phyloP scores from a whole-genome alignment of 2,113 vertebrate species.

The Cochlearius cochlearius region DNA sequence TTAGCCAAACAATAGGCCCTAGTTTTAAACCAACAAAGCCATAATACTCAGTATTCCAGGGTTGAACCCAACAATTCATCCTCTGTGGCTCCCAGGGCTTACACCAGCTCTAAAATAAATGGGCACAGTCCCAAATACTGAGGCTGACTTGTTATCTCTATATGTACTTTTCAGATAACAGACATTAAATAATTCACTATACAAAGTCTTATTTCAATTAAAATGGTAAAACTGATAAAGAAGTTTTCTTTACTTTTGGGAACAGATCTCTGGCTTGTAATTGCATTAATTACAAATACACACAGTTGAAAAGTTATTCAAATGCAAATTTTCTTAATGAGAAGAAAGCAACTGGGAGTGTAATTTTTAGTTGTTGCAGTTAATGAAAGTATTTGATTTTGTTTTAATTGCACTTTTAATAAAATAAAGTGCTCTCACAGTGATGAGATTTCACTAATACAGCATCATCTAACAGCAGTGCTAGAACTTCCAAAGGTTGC shows the following conservation, averaged over 20 bases:
- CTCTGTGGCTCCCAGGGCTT: constrained; percentile 7
- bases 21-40: not conserved
- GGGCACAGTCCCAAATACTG: not conserved
- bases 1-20: not conserved
- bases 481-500: not conserved
- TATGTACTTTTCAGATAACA: constrained; percentile 55
- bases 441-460: constrained; percentile 63
- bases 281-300: constrained; percentile 69
- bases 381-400: constrained; percentile 69
- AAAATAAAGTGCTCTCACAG: constrained; percentile 55
- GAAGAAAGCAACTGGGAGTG: constrained; percentile 57
- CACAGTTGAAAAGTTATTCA: constrained; percentile 63
- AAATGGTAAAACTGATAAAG: constrained; percentile 63
- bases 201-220: constrained; percentile 65
- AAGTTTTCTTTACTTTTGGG: constrained; percentile 57
- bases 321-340: constrained; percentile 66
- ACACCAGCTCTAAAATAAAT: constrained; percentile 30
- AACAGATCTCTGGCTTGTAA: constrained; percentile 60
- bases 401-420: constrained; percentile 74
- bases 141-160: constrained; percentile 51
- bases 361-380: constrained; percentile 61
- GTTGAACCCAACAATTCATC: not conserved
- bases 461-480: constrained; percentile 5
- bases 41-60: constrained; percentile 19
- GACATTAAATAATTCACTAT: constrained; percentile 62